Percentiles rank a stretch among this genome's conserved stretches.
phyloP scores from a whole-genome alignment of 2,797 vertebrate species.

The Octomys mimax region DNA sequence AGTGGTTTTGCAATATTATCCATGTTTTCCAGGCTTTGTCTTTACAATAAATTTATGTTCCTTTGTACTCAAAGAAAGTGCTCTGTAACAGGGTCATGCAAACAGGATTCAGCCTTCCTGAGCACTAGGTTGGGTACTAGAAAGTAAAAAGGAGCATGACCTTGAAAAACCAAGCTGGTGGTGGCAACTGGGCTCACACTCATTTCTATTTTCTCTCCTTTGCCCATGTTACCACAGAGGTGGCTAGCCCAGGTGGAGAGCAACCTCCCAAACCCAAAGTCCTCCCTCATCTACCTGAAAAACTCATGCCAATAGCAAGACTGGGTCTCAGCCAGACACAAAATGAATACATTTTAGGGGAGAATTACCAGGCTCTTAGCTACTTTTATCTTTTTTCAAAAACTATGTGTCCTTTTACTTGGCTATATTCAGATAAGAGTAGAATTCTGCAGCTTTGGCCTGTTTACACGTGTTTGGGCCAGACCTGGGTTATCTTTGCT shows the following conservation, averaged over 20 bases:
- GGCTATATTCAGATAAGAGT: slow-evolving; percentile 83
- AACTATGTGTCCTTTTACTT: slow-evolving; percentile 68
- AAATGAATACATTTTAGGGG: slow-evolving; percentile 80
- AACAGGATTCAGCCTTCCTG: neutral
- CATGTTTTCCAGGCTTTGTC: neutral
- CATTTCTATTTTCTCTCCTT: rapidly evolving
- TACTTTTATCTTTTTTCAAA: slow-evolving; percentile 80
- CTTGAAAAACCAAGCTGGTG: slow-evolving; percentile 20
- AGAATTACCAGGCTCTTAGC: slow-evolving; percentile 81
- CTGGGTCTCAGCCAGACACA: slow-evolving; percentile 75
- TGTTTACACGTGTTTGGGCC: slow-evolving; percentile 62
- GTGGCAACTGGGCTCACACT: neutral
- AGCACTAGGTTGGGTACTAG: neutral
- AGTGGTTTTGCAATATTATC: neutral
- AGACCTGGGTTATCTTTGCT: slow-evolving; percentile 73
- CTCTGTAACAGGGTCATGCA: rapidly evolving
- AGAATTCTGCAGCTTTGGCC: slow-evolving; percentile 65
- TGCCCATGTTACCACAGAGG: rapidly evolving
- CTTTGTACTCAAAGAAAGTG: neutral
- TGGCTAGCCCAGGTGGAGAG: neutral
- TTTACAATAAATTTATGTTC: neutral
- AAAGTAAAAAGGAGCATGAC: neutral
- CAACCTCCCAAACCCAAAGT: neutral
- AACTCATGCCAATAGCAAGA: too few relatives aligned
- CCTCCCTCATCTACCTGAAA: neutral